Percentiles rank a stretch among this genome's conserved stretches.
phyloP scores from a whole-genome alignment of 1,140 invertebrate genomes.

The Cyclina sinensis region DNA sequence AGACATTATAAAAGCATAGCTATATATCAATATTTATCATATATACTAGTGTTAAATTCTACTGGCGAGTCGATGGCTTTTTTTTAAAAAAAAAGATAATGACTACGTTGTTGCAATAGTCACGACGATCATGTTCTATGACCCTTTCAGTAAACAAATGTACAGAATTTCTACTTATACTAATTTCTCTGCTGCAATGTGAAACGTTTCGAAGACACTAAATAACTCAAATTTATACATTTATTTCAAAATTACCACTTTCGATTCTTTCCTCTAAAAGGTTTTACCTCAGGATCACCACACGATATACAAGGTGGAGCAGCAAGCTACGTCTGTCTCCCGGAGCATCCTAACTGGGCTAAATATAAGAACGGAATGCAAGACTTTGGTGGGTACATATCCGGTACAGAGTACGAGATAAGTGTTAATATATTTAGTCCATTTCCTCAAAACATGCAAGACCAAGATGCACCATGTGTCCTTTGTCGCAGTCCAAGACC shows the following conservation, averaged over 20 bases:
- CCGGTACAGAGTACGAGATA: slow-evolving; percentile 25
- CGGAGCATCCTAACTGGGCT: slow-evolving; percentile 44
- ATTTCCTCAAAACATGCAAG: not conserved
- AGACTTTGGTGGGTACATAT: not conserved
- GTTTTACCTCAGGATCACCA: slow-evolving; percentile 23
- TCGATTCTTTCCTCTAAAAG: not conserved
- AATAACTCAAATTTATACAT: too few relatives aligned
- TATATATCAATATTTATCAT: too few relatives aligned
- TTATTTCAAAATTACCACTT: not conserved
- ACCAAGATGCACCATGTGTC: slow-evolving; percentile 48
- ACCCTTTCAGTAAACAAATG: too few relatives aligned
- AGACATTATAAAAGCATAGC: too few relatives aligned
- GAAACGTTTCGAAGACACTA: too few relatives aligned
- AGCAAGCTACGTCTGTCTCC: slow-evolving; percentile 39
- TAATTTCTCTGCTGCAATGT: too few relatives aligned
- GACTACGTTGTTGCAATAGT: too few relatives aligned
- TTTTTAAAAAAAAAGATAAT: too few relatives aligned
- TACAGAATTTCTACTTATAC: too few relatives aligned
- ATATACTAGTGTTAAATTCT: too few relatives aligned
- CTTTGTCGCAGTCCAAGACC: slow-evolving; percentile 1
- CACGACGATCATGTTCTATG: too few relatives aligned
- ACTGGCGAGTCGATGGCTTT: too few relatives aligned
- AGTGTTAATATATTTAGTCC: not conserved
- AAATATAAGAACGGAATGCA: not conserved
- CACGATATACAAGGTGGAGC: not conserved